Evolutionary conservation across 2,888 invertebrate species (phyloP), one percentile per base, ranked within the genome.

Genomic region (Drosophila algonquin): DNA sequence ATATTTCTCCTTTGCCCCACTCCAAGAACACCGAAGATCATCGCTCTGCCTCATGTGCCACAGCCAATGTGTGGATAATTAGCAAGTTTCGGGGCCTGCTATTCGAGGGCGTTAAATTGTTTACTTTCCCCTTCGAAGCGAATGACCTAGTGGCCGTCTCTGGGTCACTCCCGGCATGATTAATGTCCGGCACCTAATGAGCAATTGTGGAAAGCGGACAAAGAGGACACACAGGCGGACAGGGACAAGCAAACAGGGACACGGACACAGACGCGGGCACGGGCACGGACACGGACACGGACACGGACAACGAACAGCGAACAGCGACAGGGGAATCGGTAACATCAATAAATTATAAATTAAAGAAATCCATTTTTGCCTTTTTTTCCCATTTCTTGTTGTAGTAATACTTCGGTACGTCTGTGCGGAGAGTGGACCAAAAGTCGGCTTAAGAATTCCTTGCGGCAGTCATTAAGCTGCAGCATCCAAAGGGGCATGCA

Each of bases 281-380:
- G 40, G 52, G 45, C 54, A 18, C 52, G 14, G 51, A 53, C 9
- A 32, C 1, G 3, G 10, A 10, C 32, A 10, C 5, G 40, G 40
- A 7, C 40, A 40, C 2, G 6, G 14, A 2, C 54, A 53, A 32
- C 44, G 16, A 24, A 24, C 44, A 44, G 3, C 24, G 45, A 30
- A 24, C 65, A 52, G 35, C 53, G 12, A 35, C 35, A 12, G 47
- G 75, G 62, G 65, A 70, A 79, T 88, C 84, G 84, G 87, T 87
- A 76, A 85, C 87, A 89, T 85, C 85, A 85, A 85, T 85, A 85
- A 85, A 85, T 85, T 89, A 85, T 84, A 85, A 85, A 85, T 85
- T 89, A 85, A 85, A 87, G 89, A 85, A 89, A 89, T 81, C 85
- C 89, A 89, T 84, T 85, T 89, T 59, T 45, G 61, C 47, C 55